These are phyloP conservation scores for Cyclina sinensis DNA, from an alignment of 1,140 invertebrate species.

Conservation along the genomic window DNA sequence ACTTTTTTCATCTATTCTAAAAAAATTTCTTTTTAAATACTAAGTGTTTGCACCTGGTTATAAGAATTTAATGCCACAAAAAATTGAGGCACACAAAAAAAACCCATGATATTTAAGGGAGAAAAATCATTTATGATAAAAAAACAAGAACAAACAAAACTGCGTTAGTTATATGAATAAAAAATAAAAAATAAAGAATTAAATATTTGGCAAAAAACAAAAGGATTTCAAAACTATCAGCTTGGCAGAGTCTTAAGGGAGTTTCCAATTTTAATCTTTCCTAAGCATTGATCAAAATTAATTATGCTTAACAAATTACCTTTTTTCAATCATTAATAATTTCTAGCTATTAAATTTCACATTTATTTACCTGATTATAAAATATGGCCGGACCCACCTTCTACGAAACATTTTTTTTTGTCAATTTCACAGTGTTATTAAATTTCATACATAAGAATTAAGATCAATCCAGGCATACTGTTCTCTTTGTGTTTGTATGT, in stretches of 20 bases:
- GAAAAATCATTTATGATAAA: too few species aligned
- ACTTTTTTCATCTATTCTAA: neutral
- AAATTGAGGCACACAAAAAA: too few species aligned
- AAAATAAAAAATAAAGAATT: too few species aligned
- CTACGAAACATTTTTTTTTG: neutral
- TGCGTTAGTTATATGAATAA: too few species aligned
- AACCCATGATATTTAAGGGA: too few species aligned
- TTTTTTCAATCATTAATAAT: neutral
- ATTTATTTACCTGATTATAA: conserved; percentile 1
- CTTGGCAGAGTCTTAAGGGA: too few species aligned
- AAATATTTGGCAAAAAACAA: too few species aligned
- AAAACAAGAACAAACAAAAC: too few species aligned
- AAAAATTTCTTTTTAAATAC: neutral
- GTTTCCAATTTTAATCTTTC: too few species aligned
- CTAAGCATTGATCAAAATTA: neutral
- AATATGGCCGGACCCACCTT: neutral
- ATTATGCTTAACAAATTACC: neutral
- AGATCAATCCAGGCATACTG: neutral
- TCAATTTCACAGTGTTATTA: neutral
- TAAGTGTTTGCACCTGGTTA: neutral
- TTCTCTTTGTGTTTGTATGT: neutral
- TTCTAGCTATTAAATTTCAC: conserved; percentile 7
- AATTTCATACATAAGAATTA: conserved; percentile 7
- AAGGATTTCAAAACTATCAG: too few species aligned
- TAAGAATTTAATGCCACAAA: neutral